Percentiles rank a stretch among this genome's conserved stretches.
Conservation (phyloP, 30 jellyfish, hydroid and myxozoan genomes). For the Chironex yamaguchii region DNA sequence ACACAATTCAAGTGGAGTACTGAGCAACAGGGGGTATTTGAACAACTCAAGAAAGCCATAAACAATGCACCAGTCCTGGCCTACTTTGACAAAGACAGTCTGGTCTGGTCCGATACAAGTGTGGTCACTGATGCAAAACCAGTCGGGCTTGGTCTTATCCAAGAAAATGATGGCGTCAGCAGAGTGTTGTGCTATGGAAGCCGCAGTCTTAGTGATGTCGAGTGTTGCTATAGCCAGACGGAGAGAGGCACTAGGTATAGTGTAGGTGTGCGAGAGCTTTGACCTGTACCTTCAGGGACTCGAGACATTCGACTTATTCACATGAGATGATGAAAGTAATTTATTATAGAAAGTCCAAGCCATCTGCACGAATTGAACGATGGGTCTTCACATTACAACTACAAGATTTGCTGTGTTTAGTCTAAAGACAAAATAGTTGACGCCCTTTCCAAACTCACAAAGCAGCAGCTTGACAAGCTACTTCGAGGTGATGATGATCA, state of each 20-base stretch:
- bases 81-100: no score
- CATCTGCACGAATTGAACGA: no score
- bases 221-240: constrained; percentile 30
- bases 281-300: background rate
- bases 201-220: constrained; percentile 37
- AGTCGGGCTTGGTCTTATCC: constrained; percentile 61
- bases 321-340: no score
- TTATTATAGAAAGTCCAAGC: no score
- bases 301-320: background rate
- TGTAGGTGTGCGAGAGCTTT: background rate
- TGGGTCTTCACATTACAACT: no score
- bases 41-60: background rate
- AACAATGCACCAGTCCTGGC: background rate
- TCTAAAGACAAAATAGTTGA: background rate
- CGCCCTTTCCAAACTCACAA: background rate
- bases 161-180: background rate
- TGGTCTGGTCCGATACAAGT: no score
- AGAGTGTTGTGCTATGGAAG: constrained; percentile 61
- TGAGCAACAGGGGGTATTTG: background rate
- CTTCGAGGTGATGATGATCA: background rate
- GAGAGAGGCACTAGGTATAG: constrained; percentile 70
- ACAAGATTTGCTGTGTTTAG: no score
- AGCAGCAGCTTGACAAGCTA: background rate
- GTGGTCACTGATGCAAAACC: constrained; percentile 60
- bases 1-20: background rate